These are phyloP conservation scores for Tholera decimalis DNA, from an alignment of 2,888 invertebrate genomes.

Conservation along the genomic window DNA sequence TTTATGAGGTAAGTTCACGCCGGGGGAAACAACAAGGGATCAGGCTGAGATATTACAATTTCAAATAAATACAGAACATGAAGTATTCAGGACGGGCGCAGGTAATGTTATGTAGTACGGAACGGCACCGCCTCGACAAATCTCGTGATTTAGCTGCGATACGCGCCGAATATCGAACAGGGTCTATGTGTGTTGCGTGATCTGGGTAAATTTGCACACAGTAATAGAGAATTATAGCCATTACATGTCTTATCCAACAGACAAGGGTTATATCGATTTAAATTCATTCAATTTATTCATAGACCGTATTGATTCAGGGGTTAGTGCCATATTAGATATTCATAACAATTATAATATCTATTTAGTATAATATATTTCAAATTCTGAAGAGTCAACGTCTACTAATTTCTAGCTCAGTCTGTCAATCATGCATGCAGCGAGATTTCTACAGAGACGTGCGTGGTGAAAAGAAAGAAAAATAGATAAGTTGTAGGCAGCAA, in stretches of 20 bases:
- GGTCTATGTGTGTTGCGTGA: conserved; percentile 88
- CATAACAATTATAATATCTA: conserved; percentile 36
- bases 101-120: conserved; percentile 89
- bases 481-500: conserved; percentile 69
- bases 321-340: conserved; percentile 45
- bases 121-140: conserved; percentile 88
- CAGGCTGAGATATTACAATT: conserved; percentile 89
- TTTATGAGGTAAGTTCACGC: conserved; percentile 86
- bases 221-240: conserved; percentile 87
- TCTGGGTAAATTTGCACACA: conserved; percentile 87
- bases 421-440: conserved; percentile 66
- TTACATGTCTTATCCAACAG: conserved; percentile 68
- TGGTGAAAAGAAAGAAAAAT: conserved; percentile 69
- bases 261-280: conserved; percentile 50
- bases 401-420: conserved; percentile 32
- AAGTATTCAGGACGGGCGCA: conserved; percentile 89
- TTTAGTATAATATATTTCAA: conserved; percentile 10
- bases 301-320: conserved; percentile 51
- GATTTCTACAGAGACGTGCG: conserved; percentile 69
- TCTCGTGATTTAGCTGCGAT: conserved; percentile 90
- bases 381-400: conserved; percentile 12
- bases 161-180: conserved; percentile 89
- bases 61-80: conserved; percentile 90
- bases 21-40: conserved; percentile 87
- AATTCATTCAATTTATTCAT: conserved; percentile 52